phyloP scores from a whole-genome alignment of 1,140 invertebrate genomes.

The Diprion similis region DNA sequence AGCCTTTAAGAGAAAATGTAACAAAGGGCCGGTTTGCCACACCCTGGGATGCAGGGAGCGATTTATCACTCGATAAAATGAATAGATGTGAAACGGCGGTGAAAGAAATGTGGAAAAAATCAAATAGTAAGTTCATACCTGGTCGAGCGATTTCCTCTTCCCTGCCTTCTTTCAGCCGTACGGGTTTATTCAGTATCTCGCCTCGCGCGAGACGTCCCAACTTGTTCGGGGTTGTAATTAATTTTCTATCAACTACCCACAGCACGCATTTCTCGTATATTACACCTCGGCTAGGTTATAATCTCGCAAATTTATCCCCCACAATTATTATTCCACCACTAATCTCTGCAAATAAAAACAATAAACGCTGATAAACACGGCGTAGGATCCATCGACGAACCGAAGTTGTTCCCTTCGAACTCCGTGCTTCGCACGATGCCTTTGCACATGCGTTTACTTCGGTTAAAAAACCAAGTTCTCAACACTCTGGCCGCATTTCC shows the following conservation, averaged over 20 bases:
- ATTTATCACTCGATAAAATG: constrained; percentile 11
- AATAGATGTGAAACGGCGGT: constrained; percentile 3
- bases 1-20: constrained; percentile 28
- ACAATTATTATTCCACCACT: constrained; percentile 21
- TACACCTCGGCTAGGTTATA: constrained; percentile 22
- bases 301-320: constrained; percentile 21
- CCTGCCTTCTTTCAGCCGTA: constrained; percentile 26
- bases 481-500: neutral
- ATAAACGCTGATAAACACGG: constrained; percentile 35
- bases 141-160: constrained; percentile 28
- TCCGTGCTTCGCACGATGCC: constrained; percentile 26
- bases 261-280: constrained; percentile 31
- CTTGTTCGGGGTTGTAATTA: constrained; percentile 15
- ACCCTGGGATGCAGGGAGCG: constrained; percentile 26
- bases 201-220: constrained; percentile 8
- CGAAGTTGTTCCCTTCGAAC: constrained; percentile 30
- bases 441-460: constrained; percentile 33
- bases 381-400: constrained; percentile 35
- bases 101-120: constrained; percentile 17
- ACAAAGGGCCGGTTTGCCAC: constrained; percentile 32
- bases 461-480: neutral
- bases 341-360: constrained; percentile 24
- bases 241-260: constrained; percentile 36
- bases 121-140: constrained; percentile 32
- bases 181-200: constrained; percentile 18